phyloP scores from a whole-genome alignment of 2,113 vertebrate species.

The Speoplatyrhinus poulsoni region DNA sequence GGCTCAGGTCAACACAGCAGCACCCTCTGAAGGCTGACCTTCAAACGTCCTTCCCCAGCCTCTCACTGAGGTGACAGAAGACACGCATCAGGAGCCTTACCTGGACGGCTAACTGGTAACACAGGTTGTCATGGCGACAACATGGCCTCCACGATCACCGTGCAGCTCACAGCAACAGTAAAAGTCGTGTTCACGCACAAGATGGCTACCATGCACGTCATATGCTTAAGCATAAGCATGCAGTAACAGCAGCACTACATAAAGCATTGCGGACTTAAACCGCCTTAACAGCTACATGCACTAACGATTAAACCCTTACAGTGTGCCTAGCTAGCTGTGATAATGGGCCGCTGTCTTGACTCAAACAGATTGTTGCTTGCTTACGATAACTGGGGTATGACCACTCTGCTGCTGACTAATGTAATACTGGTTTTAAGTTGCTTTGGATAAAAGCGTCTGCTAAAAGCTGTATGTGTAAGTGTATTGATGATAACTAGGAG shows the following conservation, averaged over 20 bases:
- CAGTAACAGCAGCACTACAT: neutral
- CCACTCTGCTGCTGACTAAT: no score
- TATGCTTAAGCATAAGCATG: neutral
- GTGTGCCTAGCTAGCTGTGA: no score
- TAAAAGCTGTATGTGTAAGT: no score
- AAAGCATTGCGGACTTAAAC: neutral
- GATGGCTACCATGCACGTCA: neutral
- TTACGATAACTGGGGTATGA: no score
- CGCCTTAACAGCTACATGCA: no score
- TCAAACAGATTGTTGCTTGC: no score
- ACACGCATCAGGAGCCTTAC: constrained; percentile 71
- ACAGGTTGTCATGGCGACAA: no score
- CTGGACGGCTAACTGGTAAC: constrained; percentile 27
- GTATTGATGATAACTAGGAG: no score
- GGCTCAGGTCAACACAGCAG: constrained; percentile 35
- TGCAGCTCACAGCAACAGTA: constrained; percentile 16
- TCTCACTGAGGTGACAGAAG: constrained; percentile 77
- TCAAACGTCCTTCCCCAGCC: constrained; percentile 63
- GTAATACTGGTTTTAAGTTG: no score
- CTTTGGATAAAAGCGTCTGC: no score
- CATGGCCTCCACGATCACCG: neutral
- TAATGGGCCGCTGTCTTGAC: no score
- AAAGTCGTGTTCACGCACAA: neutral
- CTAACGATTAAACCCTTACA: no score
- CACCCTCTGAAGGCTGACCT: constrained; percentile 42